Conservation (phyloP, 2,113 vertebrate genomes). For the Hypomesus transpacificus region DNA sequence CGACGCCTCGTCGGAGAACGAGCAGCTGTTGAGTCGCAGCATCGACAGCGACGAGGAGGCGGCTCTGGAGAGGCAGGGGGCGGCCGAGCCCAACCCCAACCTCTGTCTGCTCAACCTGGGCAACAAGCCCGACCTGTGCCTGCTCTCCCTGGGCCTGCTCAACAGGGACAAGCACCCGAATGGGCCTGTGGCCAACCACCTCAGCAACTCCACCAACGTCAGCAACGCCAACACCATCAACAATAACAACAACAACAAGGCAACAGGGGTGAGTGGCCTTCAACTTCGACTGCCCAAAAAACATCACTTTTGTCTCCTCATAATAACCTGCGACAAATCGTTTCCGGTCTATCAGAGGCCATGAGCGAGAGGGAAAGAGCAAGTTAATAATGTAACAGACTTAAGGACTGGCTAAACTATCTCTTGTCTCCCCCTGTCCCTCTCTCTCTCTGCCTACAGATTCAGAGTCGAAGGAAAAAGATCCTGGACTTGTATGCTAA, state of each 20-base stretch:
- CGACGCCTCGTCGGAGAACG: slow-evolving; percentile 95
- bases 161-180: slow-evolving; percentile 76
- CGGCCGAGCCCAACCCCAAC: slow-evolving; percentile 55
- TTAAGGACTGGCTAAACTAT: background rate
- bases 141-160: slow-evolving; percentile 89
- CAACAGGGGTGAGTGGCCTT: slow-evolving; percentile 80
- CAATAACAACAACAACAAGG: slow-evolving; percentile 75
- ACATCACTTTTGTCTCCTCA: background rate
- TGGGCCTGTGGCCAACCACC: slow-evolving; percentile 60
- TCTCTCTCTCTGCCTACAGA: slow-evolving; percentile 65
- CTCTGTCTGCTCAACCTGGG: slow-evolving; percentile 55
- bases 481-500: slow-evolving; percentile 91
- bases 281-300: background rate
- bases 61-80: slow-evolving; percentile 85
- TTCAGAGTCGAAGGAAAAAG: slow-evolving; percentile 96
- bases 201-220: slow-evolving; percentile 5
- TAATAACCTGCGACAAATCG: background rate
- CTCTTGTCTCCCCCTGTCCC: background rate
- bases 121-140: slow-evolving; percentile 81
- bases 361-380: too few relatives aligned
- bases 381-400: too few relatives aligned
- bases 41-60: slow-evolving; percentile 97
- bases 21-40: slow-evolving; percentile 91
- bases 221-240: slow-evolving; percentile 62
- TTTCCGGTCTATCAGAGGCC: too few relatives aligned